Percentiles rank a stretch among this genome's conserved stretches.
Conservation (phyloP, 37 sponge, comb jelly and placozoan species). For the Chondrosia reniformis region DNA sequence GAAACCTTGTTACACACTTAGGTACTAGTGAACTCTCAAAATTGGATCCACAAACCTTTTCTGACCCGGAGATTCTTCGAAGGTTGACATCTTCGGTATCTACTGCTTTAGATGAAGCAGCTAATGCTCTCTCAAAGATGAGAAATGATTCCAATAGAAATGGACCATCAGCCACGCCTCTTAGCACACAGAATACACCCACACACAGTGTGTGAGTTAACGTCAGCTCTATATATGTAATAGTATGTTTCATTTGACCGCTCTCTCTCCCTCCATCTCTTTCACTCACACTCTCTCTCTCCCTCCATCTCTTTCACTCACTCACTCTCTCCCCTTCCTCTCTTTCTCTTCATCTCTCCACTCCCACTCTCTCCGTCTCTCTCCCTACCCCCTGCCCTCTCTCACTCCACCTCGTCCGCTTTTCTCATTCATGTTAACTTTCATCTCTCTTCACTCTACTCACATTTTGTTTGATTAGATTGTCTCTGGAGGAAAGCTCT, state of each 20-base stretch:
- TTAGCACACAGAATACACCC: not conserved
- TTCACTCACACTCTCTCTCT: not conserved
- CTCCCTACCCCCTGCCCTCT: not conserved
- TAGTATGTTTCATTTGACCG: too few relatives aligned
- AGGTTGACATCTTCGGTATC: constrained; percentile 73
- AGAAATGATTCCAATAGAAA: constrained; percentile 36
- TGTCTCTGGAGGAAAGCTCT: constrained; percentile 4
- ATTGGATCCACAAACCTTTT: constrained; percentile 63
- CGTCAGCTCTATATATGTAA: not conserved
- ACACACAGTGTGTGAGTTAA: not conserved
- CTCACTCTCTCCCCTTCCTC: too few relatives aligned
- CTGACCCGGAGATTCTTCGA: constrained; percentile 82
- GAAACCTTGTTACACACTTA: constrained; percentile 10
- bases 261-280: not conserved
- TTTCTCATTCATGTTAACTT: too few relatives aligned
- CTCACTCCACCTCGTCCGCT: too few relatives aligned
- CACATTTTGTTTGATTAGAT: too few relatives aligned
- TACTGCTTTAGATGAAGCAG: constrained; percentile 76
- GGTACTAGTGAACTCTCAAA: constrained; percentile 66
- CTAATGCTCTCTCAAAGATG: constrained; percentile 71
- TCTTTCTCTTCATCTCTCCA: too few relatives aligned
- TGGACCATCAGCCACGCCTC: not conserved
- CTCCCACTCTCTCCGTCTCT: not conserved
- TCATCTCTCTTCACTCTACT: too few relatives aligned
- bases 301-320: not conserved